Percentiles rank a stretch among this genome's conserved stretches.
These are phyloP conservation scores for Acrossocheilus wenchowensis DNA, from an alignment of 2,797 vertebrate species.

Conservation along the genomic window DNA sequence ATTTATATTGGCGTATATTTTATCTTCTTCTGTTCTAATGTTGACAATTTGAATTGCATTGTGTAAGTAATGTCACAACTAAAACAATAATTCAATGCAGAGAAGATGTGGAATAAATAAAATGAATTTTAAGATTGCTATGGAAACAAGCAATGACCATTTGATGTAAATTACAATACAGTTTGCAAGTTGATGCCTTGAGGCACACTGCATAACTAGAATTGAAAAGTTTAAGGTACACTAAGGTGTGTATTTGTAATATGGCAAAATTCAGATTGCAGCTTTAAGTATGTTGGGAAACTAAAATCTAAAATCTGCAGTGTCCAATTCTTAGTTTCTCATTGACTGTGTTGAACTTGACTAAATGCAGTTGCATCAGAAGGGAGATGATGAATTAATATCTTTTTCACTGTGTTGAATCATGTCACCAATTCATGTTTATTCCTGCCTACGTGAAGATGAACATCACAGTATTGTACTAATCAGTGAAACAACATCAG, in stretches of 20 bases:
- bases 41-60: slow-evolving; percentile 32
- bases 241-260: not conserved
- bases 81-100: slow-evolving; percentile 44
- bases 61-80: slow-evolving; percentile 41
- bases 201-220: slow-evolving; percentile 21
- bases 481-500: slow-evolving; percentile 7
- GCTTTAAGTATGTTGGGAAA: not conserved
- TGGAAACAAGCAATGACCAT: slow-evolving; percentile 38
- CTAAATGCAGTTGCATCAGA: not conserved
- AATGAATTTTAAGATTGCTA: slow-evolving; percentile 32
- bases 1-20: slow-evolving; percentile 27
- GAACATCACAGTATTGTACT: not conserved
- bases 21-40: slow-evolving; percentile 30
- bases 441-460: not conserved
- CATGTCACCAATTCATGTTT: not conserved
- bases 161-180: slow-evolving; percentile 19
- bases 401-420: not conserved
- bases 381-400: not conserved
- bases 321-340: not conserved
- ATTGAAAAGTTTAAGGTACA: not conserved
- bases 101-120: slow-evolving; percentile 47
- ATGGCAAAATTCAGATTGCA: not conserved
- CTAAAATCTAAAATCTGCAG: not conserved
- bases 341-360: not conserved
- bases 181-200: slow-evolving; percentile 26